Percentiles rank a stretch among this genome's conserved stretches.
These are phyloP conservation scores for Podocnemis expansa DNA, from an alignment of 2,113 vertebrate genomes.

Conservation along the genomic window DNA sequence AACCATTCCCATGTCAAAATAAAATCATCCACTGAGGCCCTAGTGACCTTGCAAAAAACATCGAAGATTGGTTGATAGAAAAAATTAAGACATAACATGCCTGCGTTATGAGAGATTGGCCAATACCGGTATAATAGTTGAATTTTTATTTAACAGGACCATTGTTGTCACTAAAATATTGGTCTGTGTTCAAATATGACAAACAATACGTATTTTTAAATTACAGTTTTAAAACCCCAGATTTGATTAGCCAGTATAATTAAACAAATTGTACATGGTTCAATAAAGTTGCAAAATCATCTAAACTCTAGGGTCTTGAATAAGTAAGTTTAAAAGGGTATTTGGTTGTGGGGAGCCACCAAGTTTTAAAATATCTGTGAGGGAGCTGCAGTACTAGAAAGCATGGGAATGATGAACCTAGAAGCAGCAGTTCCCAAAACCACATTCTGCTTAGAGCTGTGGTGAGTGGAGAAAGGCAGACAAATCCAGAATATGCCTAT, in stretches of 20 bases:
- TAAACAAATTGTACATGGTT: neutral
- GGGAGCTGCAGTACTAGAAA: neutral
- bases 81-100: neutral
- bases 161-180: neutral
- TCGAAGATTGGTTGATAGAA: too few relatives aligned
- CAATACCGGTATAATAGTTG: neutral
- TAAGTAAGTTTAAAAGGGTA: neutral
- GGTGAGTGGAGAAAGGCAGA: neutral
- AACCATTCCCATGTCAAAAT: too few relatives aligned
- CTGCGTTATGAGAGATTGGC: neutral
- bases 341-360: neutral
- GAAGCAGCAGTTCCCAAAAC: neutral
- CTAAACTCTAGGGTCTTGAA: neutral
- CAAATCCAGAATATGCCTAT: rapidly evolving
- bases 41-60: too few relatives aligned
- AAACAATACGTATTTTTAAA: neutral
- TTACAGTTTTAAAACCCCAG: neutral
- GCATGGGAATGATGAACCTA: neutral
- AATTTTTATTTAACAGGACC: neutral
- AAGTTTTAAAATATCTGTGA: neutral
- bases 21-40: too few relatives aligned
- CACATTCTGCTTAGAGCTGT: neutral
- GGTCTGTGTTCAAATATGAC: neutral
- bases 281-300: neutral
- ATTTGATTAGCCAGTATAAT: neutral